phyloP scores from a whole-genome alignment of 2,888 invertebrate genomes.

The Eupithecia pulchellata region DNA sequence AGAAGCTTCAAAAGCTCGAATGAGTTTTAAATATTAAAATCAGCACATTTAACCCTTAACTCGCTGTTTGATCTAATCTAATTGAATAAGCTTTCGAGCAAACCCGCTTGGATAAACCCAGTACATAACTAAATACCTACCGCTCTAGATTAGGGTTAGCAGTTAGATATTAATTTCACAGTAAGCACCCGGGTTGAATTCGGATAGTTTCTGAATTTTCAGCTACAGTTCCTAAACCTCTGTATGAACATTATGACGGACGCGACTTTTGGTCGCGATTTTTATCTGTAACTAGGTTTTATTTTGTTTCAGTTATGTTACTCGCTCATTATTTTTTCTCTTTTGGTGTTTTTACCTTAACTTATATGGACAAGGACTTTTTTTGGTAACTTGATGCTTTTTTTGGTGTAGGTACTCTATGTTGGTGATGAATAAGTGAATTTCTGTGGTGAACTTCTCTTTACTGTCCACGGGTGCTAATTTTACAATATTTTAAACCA shows the following conservation, averaged over 20 bases:
- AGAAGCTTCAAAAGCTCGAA: conserved; percentile 4
- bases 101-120: conserved; percentile 23
- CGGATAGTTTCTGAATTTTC: conserved; percentile 21
- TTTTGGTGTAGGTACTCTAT: too few relatives aligned
- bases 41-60: conserved; percentile 7
- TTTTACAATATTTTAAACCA: too few relatives aligned
- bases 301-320: too few relatives aligned
- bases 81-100: conserved; percentile 23
- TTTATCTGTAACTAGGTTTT: too few relatives aligned
- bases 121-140: conserved; percentile 17
- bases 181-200: conserved; percentile 21
- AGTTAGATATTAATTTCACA: conserved; percentile 32
- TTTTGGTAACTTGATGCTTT: too few relatives aligned
- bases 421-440: too few relatives aligned
- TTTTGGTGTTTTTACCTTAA: too few relatives aligned
- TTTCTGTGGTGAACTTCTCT: too few relatives aligned
- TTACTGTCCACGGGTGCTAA: too few relatives aligned
- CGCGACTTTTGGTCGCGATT: not conserved
- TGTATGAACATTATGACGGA: not conserved
- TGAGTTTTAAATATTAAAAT: conserved; percentile 15
- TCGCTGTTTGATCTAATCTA: conserved; percentile 22
- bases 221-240: not conserved
- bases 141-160: conserved; percentile 27
- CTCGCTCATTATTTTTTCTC: too few relatives aligned
- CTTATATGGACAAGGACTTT: too few relatives aligned